Base-by-base conservation (phyloP, 2,113 vertebrate genomes). In the Regulus satrapa region DNA sequence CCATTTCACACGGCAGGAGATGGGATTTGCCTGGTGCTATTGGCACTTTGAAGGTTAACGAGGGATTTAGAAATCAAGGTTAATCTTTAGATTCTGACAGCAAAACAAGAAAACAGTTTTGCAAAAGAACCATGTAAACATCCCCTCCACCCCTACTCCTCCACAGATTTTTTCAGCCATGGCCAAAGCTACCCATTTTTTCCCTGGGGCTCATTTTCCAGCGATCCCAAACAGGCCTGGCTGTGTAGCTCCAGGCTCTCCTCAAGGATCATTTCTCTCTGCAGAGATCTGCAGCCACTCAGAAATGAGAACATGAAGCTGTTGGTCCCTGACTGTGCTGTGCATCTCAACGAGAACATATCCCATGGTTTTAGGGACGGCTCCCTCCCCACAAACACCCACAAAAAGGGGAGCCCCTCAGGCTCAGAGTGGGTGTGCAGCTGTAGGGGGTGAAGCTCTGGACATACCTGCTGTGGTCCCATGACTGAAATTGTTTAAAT, bases 1-100 rank as follows among this genome's bases (percentile, higher is more conserved):
- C 19, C 10, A 8, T 41, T 36, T 24, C 11, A 25, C 3, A 2
- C 0, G 2, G 9, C 4, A 20, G 11, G 49, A 69, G 26, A 46
- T 10, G 17, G n/a, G 51, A 77, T 45, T 78, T 82, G 26, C 63
- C 54, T 45, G 41, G 58, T 45, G 18, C 38, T 36, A 2, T 6
- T 7, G 2, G 36, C 24, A n/a, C 21, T 12, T 12, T 21, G 21
- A 67, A 88, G 34, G 6, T 36, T 52, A 52, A 19, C 1, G 25
- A 43, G 46, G 3, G 23, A 13, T 87, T 80, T 51, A 59, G 36
- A 59, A 61, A 31, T 17, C 25, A 38, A 64, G 14, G n/a, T 11
- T 49, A 2, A 77, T 26, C 25, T 45, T 55, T 55, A 61, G n/a
- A 34, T 26, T 94, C 46, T 74, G 64, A 19, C 10, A 62, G 32